Base-by-base conservation (phyloP, 2,888 invertebrate genomes). In the Drosophila stalkeri region DNA sequence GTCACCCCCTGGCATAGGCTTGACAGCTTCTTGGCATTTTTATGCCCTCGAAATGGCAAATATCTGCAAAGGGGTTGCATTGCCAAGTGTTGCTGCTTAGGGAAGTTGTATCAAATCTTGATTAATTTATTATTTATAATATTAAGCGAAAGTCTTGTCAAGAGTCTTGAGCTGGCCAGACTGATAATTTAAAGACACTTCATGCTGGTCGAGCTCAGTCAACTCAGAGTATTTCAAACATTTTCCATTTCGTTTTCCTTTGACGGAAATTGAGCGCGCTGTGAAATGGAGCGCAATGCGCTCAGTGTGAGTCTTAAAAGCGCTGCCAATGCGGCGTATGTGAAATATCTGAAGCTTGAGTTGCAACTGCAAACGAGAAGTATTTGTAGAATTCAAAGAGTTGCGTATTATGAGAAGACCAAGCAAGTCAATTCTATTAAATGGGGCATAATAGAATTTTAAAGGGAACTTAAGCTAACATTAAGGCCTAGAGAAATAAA, bases 231-330 rank as follows among this genome's bases (percentile, higher is more conserved):
- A 16, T 11, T 47, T 35, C 4, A 47, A 44, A 47, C 20, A 31
- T 51, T 41, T 51, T 35, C 41, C 44, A 59, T 49, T 23, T 14
- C 60, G 72, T 62, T 64, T 72, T 67, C 60, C 47, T 12, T 52
- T 54, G 64, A 55, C 81, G 84, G 83, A 84, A 81, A 82, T 82
- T 81, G 81, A 68, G 71, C 60, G 57, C 71, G 63, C 46, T 69
- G 55, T 55, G 64, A 77, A 82, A 84, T 64, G 44, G 64, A 64
- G 65, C 51, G 61, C 70, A 63, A 44, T 14, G 62, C 49, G 55
- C 68, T 66, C 41, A 61, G 46, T 56, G 65, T 59, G 63, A 54
- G 14, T 4, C 18, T n/a, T 18, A 23, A 31, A 54, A 23, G 47
- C 14, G 23, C 27, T 27, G 49, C 3, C 68, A 61, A 63, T 39